These are phyloP conservation scores for Anthonomus grandis DNA, from an alignment of 1,140 invertebrate genomes.

Conservation along the genomic window DNA sequence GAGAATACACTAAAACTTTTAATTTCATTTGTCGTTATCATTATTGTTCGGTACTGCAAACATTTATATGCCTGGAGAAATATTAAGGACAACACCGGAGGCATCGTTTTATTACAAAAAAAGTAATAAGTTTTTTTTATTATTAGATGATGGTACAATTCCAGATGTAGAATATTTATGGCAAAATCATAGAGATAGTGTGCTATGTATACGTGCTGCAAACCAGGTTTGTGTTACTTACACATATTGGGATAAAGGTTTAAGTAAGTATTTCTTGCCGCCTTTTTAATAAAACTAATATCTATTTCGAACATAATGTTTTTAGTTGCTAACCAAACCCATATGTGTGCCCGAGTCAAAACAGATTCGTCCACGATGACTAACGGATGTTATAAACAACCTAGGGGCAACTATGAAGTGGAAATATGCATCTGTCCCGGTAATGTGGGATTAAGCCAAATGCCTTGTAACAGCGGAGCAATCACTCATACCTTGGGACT, in stretches of 20 bases:
- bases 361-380: constrained; percentile 46
- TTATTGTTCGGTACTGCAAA: no score
- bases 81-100: no score
- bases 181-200: constrained; percentile 41
- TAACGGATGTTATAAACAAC: constrained; percentile 48
- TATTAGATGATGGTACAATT: constrained; percentile 51
- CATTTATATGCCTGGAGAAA: no score
- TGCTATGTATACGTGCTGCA: constrained; percentile 48
- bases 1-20: no score
- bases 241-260: constrained; percentile 51
- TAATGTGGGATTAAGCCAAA: constrained; percentile 4
- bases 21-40: no score
- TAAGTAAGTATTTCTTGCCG: constrained; percentile 43
- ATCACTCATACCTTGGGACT: no score
- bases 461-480: constrained; percentile 11
- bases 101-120: no score
- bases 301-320: constrained; percentile 11
- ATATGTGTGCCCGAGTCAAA: constrained; percentile 53
- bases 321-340: constrained; percentile 54
- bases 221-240: constrained; percentile 55
- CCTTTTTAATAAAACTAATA: not conserved
- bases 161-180: constrained; percentile 30
- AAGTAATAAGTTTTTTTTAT: no score
- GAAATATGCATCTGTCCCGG: constrained; percentile 38
- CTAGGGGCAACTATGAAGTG: constrained; percentile 26